Evolutionary conservation across 2,888 invertebrate species (phyloP).

Genomic region (Orgyia antiqua): DNA sequence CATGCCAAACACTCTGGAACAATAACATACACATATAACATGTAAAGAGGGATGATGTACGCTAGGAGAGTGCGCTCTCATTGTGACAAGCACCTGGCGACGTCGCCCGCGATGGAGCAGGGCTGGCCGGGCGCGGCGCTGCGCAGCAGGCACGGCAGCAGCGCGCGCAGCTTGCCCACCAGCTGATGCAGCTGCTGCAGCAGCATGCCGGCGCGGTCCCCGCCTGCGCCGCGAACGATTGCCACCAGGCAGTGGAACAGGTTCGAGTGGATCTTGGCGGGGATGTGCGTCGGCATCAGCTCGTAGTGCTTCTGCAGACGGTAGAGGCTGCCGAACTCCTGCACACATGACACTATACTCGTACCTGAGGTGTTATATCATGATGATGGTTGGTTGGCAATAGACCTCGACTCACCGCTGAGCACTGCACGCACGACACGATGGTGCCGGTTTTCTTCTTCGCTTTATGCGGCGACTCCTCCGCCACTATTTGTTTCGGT

Average conservation of each 20-base stretch:
- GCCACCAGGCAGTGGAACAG: slow-evolving; percentile 62
- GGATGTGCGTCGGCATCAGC: slow-evolving; percentile 58
- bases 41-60: too few relatives aligned
- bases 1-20: slow-evolving; percentile 58
- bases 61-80: too few relatives aligned
- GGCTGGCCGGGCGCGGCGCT: slow-evolving; percentile 35
- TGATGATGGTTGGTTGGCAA: too few relatives aligned
- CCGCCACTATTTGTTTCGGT: slow-evolving; percentile 51
- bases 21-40: too few relatives aligned
- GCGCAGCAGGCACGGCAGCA: slow-evolving; percentile 55
- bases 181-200: slow-evolving; percentile 60
- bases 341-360: slow-evolving; percentile 11
- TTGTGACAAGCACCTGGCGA: slow-evolving; percentile 51
- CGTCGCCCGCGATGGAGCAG: slow-evolving; percentile 58
- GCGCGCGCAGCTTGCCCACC: slow-evolving; percentile 50
- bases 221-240: slow-evolving; percentile 50
- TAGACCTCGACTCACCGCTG: too few relatives aligned
- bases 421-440: slow-evolving; percentile 57
- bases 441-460: slow-evolving; percentile 45
- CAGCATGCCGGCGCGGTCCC: slow-evolving; percentile 51
- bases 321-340: slow-evolving; percentile 63
- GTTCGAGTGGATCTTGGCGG: slow-evolving; percentile 54
- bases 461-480: slow-evolving; percentile 42
- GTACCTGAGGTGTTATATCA: too few relatives aligned
- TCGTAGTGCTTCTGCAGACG: slow-evolving; percentile 65